Evolutionary conservation across 1,140 invertebrate genomes (phyloP).

Genomic region (Tetranychus urticae): DNA sequence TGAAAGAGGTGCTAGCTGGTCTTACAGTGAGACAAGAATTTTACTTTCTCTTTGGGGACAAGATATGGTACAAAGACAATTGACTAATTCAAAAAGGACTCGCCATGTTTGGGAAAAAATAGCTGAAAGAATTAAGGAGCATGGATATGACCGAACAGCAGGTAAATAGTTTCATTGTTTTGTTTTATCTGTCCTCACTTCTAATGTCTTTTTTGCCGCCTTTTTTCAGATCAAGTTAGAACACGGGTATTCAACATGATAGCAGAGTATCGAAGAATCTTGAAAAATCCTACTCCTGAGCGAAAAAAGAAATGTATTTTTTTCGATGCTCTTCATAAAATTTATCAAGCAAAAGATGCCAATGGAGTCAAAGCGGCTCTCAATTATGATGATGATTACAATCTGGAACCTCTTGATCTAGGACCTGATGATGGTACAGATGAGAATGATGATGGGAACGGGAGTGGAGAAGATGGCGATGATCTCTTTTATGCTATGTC

Average conservation of each 20-base stretch:
- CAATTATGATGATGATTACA: conserved; percentile 8
- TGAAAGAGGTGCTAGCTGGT: conserved; percentile 10
- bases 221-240: conserved; percentile 8
- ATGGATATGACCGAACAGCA: conserved; percentile 8
- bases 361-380: neutral
- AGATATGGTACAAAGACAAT: conserved; percentile 9
- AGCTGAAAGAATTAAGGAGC: conserved; percentile 4
- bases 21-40: conserved; percentile 7
- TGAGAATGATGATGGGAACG: neutral
- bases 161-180: neutral
- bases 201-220: neutral
- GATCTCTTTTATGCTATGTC: conserved; percentile 7
- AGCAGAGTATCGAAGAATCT: conserved; percentile 9
- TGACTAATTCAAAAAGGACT: conserved; percentile 9
- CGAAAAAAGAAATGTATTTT: conserved; percentile 11
- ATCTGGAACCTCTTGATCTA: neutral
- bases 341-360: conserved; percentile 9
- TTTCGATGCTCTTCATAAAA: conserved; percentile 9
- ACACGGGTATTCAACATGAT: conserved; percentile 12
- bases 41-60: conserved; percentile 8
- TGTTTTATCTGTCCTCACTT: neutral
- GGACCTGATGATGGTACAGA: neutral
- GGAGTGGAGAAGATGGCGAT: conserved; percentile 1
- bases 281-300: conserved; percentile 9
- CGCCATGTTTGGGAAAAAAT: conserved; percentile 10